Evolutionary conservation across 2,797 vertebrate species (phyloP).

Genomic region (Lacerta bilineata): DNA sequence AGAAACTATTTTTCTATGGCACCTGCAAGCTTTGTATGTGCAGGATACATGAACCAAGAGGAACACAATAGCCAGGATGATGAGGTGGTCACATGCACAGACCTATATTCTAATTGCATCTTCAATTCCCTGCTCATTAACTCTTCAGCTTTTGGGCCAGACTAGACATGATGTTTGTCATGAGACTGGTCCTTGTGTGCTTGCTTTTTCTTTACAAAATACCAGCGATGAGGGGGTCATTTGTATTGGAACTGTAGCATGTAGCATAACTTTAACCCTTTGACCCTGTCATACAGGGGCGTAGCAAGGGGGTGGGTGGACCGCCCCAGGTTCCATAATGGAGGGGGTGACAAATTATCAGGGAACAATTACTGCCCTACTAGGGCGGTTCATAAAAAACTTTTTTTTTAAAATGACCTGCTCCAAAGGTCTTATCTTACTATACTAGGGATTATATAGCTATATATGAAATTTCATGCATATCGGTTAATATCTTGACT

Average conservation of each 20-base stretch:
- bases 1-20: slow-evolving; percentile 10
- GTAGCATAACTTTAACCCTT: not conserved
- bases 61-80: not conserved
- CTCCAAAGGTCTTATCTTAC: too few relatives aligned
- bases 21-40: not conserved
- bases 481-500: too few relatives aligned
- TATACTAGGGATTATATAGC: too few relatives aligned
- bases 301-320: too few relatives aligned
- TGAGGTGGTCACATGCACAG: not conserved
- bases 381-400: too few relatives aligned
- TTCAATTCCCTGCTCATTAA: not conserved
- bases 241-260: not conserved
- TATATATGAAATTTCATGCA: too few relatives aligned
- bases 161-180: not conserved
- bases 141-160: not conserved
- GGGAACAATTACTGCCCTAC: too few relatives aligned
- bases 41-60: not conserved
- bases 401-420: too few relatives aligned
- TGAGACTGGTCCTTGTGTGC: not conserved
- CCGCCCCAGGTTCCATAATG: too few relatives aligned
- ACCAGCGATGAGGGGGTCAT: not conserved
- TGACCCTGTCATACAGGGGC: not conserved
- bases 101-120: not conserved
- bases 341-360: too few relatives aligned
- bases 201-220: not conserved